phyloP scores from a whole-genome alignment of 30 jellyfish, hydroid and myxozoan species.

The Clytia hemisphaerica region DNA sequence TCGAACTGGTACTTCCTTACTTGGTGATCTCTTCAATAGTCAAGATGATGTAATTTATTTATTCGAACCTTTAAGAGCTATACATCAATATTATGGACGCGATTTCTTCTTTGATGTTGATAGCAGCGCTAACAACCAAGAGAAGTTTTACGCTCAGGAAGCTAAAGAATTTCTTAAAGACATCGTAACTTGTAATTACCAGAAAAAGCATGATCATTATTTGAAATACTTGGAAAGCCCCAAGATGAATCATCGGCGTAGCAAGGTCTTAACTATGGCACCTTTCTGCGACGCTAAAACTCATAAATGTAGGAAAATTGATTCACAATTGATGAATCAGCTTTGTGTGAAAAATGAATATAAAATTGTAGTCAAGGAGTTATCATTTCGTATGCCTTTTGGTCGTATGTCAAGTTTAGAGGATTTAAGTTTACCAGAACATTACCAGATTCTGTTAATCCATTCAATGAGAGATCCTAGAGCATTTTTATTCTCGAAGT shows the following conservation, averaged over 20 bases:
- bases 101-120: conserved; percentile 12
- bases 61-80: conserved; percentile 38
- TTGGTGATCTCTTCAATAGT: conserved; percentile 40
- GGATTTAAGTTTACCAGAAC: background rate
- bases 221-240: background rate
- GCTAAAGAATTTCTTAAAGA: conserved; percentile 23
- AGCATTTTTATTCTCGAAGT: conserved; percentile 31
- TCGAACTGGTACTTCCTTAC: conserved; percentile 46
- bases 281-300: conserved; percentile 39
- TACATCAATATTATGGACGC: conserved; percentile 15
- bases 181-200: conserved; percentile 26
- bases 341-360: conserved; percentile 25
- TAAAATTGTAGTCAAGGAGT: conserved; percentile 44
- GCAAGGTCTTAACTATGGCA: conserved; percentile 9
- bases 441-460: conserved; percentile 15
- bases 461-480: conserved; percentile 64
- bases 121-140: background rate
- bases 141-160: conserved; percentile 2
- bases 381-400: conserved; percentile 46
- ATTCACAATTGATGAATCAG: background rate
- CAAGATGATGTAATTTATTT: conserved; percentile 36
- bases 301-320: conserved; percentile 3
- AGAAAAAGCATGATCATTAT: conserved; percentile 26
- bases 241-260: background rate
- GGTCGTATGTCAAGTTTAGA: conserved; percentile 1